Evolutionary conservation across 2,113 vertebrate species (phyloP), one percentile per base, ranked within the genome.

Genomic region (Halcyon malimbica): DNA sequence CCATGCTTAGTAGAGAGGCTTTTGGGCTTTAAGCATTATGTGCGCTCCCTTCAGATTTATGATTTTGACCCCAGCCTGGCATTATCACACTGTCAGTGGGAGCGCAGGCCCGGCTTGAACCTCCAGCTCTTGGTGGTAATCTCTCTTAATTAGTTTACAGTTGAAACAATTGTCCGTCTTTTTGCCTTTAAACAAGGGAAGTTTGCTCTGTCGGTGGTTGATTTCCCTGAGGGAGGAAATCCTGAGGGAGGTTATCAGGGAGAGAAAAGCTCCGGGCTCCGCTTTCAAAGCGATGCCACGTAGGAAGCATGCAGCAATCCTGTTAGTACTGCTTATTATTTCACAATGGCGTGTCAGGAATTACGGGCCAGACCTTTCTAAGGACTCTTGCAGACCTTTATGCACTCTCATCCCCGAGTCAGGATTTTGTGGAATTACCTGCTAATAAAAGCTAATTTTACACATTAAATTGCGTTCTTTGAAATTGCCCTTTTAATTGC

Each of bases 241-340:
- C 93, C 75, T 95, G 63, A 78, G 76, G 48, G 89, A 59, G 92
- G 95, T 95, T 96, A 95, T 95, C 87, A 42, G 46, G 67, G 59
- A 92, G 82, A 93, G 63, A 95, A 97, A 90, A 95, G 92, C 90
- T 68, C 50, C 0, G 4, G 64, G 68, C 91, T 96, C 84, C 42
- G 15, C 94, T 96, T 97, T 94, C 91, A 97, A 93, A 97, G 94
- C 81, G n/a, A 39, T 79, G 92, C 76, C 77, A 84, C 39, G 94
- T 94, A 92, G 6, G 92, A 97, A 90, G 94, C 95, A 87, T 93
- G 94, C 87, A 91, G 91, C 94, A 97, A 95, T 95, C 94, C 95
- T 96, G 92, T 96, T 94, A 96, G 95, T 83, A 92, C 94, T 96
- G 96, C 95, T 95, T 95, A 94, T 95, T 95, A 91, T 94, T 96